Conservation (phyloP, 2,113 vertebrate genomes). For the Vidua macroura region DNA sequence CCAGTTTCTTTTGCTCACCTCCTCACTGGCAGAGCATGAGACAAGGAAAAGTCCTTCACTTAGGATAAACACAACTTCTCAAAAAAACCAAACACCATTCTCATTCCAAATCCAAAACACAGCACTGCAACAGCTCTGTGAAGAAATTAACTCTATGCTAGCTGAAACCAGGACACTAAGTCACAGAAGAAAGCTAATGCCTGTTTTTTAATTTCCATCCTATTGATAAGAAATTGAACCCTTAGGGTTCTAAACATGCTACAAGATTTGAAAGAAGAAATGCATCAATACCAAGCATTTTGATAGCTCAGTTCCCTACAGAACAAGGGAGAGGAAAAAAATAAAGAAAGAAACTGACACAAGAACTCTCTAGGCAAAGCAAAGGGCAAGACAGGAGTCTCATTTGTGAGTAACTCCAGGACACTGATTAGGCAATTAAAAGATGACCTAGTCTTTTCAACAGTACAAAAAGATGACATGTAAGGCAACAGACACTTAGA, state of each 20-base stretch:
- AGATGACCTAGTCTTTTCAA: background rate
- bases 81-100: background rate
- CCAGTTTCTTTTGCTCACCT: background rate
- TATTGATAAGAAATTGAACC: background rate
- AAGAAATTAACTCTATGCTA: background rate
- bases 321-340: background rate
- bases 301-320: background rate
- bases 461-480: background rate
- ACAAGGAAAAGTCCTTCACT: background rate
- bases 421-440: background rate
- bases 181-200: background rate
- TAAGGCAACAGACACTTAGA: background rate
- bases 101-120: background rate
- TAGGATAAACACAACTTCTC: background rate
- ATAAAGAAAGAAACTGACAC: background rate
- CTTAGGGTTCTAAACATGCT: background rate
- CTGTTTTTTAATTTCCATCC: background rate
- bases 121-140: background rate
- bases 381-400: background rate
- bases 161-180: background rate
- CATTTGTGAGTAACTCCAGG: background rate
- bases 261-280: background rate
- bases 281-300: background rate
- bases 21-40: background rate
- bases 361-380: background rate